These are phyloP conservation scores for Drosophila acutilabella DNA, from an alignment of 2,888 invertebrate species.

Conservation along the genomic window DNA sequence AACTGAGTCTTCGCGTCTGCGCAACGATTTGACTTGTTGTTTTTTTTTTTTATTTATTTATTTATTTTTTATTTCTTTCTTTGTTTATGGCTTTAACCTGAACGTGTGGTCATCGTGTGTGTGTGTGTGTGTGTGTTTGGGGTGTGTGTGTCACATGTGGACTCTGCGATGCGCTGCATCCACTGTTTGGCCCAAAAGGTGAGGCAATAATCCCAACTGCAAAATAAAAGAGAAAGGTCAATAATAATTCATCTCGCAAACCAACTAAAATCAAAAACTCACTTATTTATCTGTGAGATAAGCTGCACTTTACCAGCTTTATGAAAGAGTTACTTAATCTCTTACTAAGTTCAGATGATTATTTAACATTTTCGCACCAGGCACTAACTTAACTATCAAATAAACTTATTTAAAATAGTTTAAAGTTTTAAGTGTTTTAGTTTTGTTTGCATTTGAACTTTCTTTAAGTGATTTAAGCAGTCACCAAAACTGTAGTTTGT, in stretches of 20 bases:
- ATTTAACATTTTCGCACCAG: too few relatives aligned
- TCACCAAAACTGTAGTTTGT: too few relatives aligned
- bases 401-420: too few relatives aligned
- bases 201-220: constrained; percentile 4
- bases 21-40: constrained; percentile 64
- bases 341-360: not conserved
- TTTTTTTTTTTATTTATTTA: not conserved
- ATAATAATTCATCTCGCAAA: constrained; percentile 3
- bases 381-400: too few relatives aligned
- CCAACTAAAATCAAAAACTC: constrained; percentile 3
- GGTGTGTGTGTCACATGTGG: constrained; percentile 1
- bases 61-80: constrained; percentile 11
- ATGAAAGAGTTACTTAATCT: not conserved
- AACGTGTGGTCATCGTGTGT: constrained; percentile 35
- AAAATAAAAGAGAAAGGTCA: constrained; percentile 6
- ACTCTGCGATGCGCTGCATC: constrained; percentile 18
- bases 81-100: constrained; percentile 58
- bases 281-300: not conserved
- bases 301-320: not conserved
- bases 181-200: constrained; percentile 15
- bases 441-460: too few relatives aligned
- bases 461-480: too few relatives aligned
- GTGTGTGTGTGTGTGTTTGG: not conserved
- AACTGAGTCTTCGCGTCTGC: constrained; percentile 70
- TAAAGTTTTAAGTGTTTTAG: too few relatives aligned